phyloP scores from a whole-genome alignment of 1,140 invertebrate genomes.

The Latrodectus geometricus region DNA sequence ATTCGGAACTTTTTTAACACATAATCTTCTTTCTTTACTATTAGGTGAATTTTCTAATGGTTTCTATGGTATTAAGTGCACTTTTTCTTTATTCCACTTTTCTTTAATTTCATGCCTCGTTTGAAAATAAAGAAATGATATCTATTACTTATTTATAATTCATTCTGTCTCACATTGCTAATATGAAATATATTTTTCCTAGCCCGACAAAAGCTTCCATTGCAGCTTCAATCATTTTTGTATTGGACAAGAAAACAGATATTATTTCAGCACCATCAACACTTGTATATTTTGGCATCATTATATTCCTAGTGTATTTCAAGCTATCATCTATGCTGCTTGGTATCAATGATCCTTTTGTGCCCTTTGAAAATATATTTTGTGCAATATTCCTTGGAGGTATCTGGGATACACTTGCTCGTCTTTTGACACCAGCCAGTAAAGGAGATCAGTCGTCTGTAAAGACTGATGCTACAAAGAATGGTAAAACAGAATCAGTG shows the following conservation, averaged over 20 bases:
- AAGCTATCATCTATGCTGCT: conserved; percentile 96
- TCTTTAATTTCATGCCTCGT: no score
- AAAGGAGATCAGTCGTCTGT: conserved; percentile 54
- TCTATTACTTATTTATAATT: no score
- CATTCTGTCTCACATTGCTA: neutral
- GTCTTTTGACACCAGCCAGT: conserved; percentile 72
- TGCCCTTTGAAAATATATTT: conserved; percentile 98
- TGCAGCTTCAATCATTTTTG: conserved; percentile 94
- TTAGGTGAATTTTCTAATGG: no score
- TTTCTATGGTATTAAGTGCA: no score
- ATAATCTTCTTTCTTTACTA: no score
- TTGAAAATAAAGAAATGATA: no score
- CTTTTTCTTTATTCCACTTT: no score
- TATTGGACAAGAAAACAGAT: conserved; percentile 96
- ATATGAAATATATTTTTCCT: conserved; percentile 66
- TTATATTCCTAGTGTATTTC: conserved; percentile 99
- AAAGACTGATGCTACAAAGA: conserved; percentile 64
- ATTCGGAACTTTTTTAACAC: no score
- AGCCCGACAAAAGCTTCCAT: conserved; percentile 97
- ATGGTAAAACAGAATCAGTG: conserved; percentile 64
- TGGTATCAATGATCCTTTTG: conserved; percentile 97
- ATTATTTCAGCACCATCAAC: conserved; percentile 96
- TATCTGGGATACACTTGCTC: conserved; percentile 87
- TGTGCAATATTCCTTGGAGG: conserved; percentile 98
- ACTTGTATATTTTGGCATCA: conserved; percentile 96